Percentiles rank a stretch among this genome's conserved stretches.
These are phyloP conservation scores for Ganaspis brasiliensis DNA, from an alignment of 2,888 invertebrate species.

Conservation along the genomic window DNA sequence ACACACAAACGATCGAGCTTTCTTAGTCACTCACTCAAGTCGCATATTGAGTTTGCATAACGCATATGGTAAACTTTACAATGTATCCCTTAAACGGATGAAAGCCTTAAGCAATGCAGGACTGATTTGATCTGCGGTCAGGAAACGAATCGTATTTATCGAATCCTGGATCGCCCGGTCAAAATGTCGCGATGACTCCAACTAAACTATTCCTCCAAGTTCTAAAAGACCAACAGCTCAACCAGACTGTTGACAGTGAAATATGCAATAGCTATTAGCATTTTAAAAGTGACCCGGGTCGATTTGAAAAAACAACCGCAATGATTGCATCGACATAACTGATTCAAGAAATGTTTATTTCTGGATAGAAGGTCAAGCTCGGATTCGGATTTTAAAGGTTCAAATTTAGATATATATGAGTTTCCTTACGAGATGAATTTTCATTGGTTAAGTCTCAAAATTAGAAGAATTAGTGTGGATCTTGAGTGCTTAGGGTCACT, in stretches of 20 bases:
- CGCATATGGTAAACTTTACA: slow-evolving; percentile 42
- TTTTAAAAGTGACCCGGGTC: slow-evolving; percentile 55
- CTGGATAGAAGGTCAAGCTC: background rate
- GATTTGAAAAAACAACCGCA: slow-evolving; percentile 44
- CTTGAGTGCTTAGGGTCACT: too few relatives aligned
- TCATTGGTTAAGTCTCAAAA: background rate
- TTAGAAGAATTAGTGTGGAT: too few relatives aligned
- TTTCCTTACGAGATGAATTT: background rate
- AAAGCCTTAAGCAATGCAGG: background rate
- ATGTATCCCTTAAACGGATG: slow-evolving; percentile 1
- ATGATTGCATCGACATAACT: slow-evolving; percentile 53
- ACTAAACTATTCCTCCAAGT: too few relatives aligned
- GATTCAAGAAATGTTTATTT: slow-evolving; percentile 12
- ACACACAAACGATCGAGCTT: slow-evolving; percentile 52
- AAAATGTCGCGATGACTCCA: background rate
- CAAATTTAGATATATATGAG: background rate
- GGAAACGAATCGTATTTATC: slow-evolving; percentile 5
- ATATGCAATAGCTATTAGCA: slow-evolving; percentile 59
- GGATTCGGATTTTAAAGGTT: background rate
- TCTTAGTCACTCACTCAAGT: slow-evolving; percentile 29
- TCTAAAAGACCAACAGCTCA: background rate
- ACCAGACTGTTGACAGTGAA: slow-evolving; percentile 1
- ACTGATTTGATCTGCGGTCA: background rate
- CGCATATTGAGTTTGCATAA: slow-evolving; percentile 63
- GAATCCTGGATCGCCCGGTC: background rate